phyloP scores from a whole-genome alignment of 1,140 invertebrate genomes.

The Brachionus rubens region DNA sequence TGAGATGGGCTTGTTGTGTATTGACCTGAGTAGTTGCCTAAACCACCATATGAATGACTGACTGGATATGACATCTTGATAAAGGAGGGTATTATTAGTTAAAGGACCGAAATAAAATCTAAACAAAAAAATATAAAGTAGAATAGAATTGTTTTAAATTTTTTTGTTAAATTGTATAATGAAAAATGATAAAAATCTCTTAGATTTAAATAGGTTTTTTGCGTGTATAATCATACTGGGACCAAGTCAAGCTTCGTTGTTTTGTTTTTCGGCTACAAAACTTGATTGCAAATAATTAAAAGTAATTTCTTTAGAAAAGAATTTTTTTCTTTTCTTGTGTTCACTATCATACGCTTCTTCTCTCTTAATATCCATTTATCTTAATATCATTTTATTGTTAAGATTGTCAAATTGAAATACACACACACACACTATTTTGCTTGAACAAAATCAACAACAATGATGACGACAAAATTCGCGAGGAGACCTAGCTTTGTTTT shows the following conservation, averaged over 20 bases:
- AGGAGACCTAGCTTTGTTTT: background rate
- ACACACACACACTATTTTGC: background rate
- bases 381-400: conserved; percentile 25
- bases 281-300: conserved; percentile 37
- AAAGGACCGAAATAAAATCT: background rate
- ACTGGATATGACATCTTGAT: conserved; percentile 13
- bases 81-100: background rate
- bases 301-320: conserved; percentile 34
- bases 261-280: conserved; percentile 20
- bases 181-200: conserved; percentile 22
- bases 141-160: too few relatives aligned
- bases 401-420: conserved; percentile 24
- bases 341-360: conserved; percentile 7
- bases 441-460: conserved; percentile 12
- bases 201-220: background rate
- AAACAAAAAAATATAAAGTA: too few relatives aligned
- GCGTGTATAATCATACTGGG: background rate
- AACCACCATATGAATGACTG: conserved; percentile 22
- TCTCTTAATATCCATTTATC: conserved; percentile 38
- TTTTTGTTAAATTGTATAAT: conserved; percentile 42
- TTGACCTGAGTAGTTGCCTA: conserved; percentile 11
- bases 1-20: background rate
- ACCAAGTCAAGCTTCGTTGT: conserved; percentile 31
- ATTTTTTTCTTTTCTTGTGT: background rate
- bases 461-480: too few relatives aligned